Evolutionary conservation across 2,888 invertebrate species (phyloP), one percentile per base, ranked within the genome.

Genomic region (Agelastica alni): DNA sequence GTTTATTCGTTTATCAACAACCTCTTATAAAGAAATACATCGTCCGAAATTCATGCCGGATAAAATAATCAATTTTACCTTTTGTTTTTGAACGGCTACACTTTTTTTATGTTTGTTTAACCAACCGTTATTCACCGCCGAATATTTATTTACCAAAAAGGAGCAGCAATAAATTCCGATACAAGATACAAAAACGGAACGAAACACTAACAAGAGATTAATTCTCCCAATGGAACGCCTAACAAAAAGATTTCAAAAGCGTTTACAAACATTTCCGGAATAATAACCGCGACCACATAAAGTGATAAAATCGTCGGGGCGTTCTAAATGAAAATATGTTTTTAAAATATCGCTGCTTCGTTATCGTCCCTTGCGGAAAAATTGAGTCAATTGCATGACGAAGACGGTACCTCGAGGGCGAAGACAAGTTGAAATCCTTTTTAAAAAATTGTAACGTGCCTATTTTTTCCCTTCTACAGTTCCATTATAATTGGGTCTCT

Each of bases 311-410:
- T 42, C 42, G 20, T 9, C 7, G 30, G 28, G 30, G 28, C 30
- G 4, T 10, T 36, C n/a, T 36, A 39, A 48, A 48, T 39, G 30
- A 39, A 48, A 48, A 37, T 48, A 48, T 48, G 39, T 30, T 30
- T n/a, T 39, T 16, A 13, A 34, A 45, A 45, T 18, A 13, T 32
- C 18, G 14, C 5, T 17, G n/a, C 36, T 17, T 36, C 4, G n/a
- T 36, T 36, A 7, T n/a, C 14, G 18, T 4, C 3, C 17, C 16
- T 17, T 17, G 17, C 9, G 36, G 7, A 13, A 31, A 31, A 6
- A 5, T 31, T 3, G 4, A n/a, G 16, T 18, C 36, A n/a, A 14
- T 36, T 17, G 9, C 10, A 16, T 4, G 9, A 36, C 36, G 17
- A 36, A 17, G 16, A 16, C 17, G 36, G 12, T n/a, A 16, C 7